These are phyloP conservation scores for Cebidichthys violaceus DNA, from an alignment of 2,113 vertebrate genomes.

Conservation along the genomic window DNA sequence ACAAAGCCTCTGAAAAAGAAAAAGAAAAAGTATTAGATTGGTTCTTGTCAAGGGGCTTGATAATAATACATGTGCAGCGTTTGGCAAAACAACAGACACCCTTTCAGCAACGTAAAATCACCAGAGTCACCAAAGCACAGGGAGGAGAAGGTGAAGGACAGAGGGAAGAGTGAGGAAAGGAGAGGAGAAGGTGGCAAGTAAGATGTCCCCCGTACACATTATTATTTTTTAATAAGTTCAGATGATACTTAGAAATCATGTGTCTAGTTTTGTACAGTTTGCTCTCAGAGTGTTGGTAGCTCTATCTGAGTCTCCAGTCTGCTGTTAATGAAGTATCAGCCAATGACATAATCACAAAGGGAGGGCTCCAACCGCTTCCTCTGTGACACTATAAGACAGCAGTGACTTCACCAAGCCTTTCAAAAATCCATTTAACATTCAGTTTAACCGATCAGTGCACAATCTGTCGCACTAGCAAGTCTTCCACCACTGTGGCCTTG, in stretches of 20 bases:
- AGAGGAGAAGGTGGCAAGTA: constrained; percentile 67
- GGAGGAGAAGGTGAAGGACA: constrained; percentile 71
- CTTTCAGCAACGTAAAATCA: constrained; percentile 91
- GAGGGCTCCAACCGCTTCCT: constrained; percentile 40
- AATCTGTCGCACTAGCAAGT: constrained; percentile 42
- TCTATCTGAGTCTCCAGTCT: constrained; percentile 52
- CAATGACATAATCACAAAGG: constrained; percentile 54
- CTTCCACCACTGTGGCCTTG: constrained; percentile 34
- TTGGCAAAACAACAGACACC: constrained; percentile 89
- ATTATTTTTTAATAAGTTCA: constrained; percentile 77
- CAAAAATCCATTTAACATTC: constrained; percentile 59
- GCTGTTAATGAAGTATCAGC: constrained; percentile 45
- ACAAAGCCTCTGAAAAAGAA: constrained; percentile 59
- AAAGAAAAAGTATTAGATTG: constrained; percentile 79
- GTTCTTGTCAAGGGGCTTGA: constrained; percentile 80
- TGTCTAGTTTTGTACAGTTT: constrained; percentile 74
- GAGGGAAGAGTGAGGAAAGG: constrained; percentile 32
- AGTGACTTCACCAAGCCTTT: constrained; percentile 45
- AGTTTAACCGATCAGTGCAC: constrained; percentile 39
- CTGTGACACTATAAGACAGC: constrained; percentile 58
- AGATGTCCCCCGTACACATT: constrained; percentile 56
- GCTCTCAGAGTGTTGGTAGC: constrained; percentile 41
- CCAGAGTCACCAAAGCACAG: constrained; percentile 95
- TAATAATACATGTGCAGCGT: constrained; percentile 90
- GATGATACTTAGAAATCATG: constrained; percentile 65